These are phyloP conservation scores for Elephantulus edwardii DNA, from an alignment of 2,113 vertebrate genomes.

Conservation along the genomic window DNA sequence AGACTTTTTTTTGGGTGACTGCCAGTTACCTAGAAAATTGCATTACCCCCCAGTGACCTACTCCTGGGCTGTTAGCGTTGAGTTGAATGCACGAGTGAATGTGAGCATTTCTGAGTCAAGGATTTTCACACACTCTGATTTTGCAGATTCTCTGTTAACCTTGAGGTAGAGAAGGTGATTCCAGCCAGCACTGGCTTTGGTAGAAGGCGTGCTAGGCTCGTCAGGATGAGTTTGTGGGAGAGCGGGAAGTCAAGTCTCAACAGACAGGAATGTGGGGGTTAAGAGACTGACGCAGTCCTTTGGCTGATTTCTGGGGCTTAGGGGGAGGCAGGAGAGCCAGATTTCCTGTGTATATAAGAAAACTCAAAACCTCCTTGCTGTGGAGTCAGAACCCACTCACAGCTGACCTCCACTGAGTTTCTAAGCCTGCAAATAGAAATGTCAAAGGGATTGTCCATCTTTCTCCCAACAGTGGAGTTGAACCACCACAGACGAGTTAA, in stretches of 20 bases:
- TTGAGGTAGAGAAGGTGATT: not conserved
- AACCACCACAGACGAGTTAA: no score
- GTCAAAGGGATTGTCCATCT: no score
- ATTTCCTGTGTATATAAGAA: not conserved
- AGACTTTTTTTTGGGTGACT: constrained; percentile 24
- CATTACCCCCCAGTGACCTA: not conserved
- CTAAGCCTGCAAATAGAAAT: no score
- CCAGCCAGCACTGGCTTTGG: not conserved
- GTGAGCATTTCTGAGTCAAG: not conserved
- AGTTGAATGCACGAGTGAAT: not conserved
- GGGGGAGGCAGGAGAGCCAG: not conserved
- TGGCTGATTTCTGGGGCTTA: not conserved
- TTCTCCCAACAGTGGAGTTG: no score
- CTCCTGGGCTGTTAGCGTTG: not conserved
- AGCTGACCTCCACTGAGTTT: no score
- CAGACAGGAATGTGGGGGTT: not conserved
- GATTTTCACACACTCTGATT: not conserved
- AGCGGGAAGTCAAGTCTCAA: not conserved
- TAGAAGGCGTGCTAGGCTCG: not conserved
- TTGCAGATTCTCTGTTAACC: not conserved
- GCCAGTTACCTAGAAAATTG: constrained; percentile 7
- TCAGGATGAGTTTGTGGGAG: not conserved
- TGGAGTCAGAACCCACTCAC: no score
- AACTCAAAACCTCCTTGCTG: no score
- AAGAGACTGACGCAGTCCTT: not conserved